Evolutionary conservation across 2,797 vertebrate genomes (phyloP), one percentile per base, ranked within the genome.

Genomic region (Falco biarmicus): DNA sequence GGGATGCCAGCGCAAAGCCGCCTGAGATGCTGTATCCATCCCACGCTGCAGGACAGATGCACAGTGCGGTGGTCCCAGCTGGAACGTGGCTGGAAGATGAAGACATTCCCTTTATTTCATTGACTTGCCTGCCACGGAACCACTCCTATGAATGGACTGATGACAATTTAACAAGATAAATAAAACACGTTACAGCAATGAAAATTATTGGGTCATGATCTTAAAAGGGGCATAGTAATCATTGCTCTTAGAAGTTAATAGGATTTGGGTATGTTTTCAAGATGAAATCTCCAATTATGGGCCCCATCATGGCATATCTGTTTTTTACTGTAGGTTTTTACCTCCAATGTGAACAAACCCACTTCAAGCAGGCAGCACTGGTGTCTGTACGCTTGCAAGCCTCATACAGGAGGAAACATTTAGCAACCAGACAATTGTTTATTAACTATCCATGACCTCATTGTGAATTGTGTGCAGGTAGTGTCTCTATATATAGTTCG

Each of bases 211-310:
- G n/a, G 22, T 63, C 32, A 7, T 48, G 32, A 48, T 95, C 54
- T 90, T 93, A 61, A 88, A 84, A 82, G 53, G 19, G 32, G 10
- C 51, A 37, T 12, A 47, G 50, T 63, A 79, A 75, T 86, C 51
- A 43, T 45, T 79, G 70, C 17, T 81, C 53, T 76, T 69, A 84
- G 43, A 87, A 84, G 50, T 90, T 88, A 92, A 89, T 76, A 86
- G 80, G 80, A 88, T 96, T 93, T 90, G 45, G 32, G 32, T 41
- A 31, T 5, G 13, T 89, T 93, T 86, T 87, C 66, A 89, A 66
- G 59, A 90, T 63, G 26, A 87, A 94, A 81, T 79, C 43, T 89
- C 87, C 80, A 37, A 84, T 82, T 60, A 76, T 82, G 87, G 87
- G 47, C 66, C 41, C 37, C 66, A 59, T 75, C 37, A 10, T 1